Percentiles rank a stretch among this genome's conserved stretches.
These are phyloP conservation scores for Paratrypauchen microcephalus DNA, from an alignment of 2,797 vertebrate species.

Conservation along the genomic window DNA sequence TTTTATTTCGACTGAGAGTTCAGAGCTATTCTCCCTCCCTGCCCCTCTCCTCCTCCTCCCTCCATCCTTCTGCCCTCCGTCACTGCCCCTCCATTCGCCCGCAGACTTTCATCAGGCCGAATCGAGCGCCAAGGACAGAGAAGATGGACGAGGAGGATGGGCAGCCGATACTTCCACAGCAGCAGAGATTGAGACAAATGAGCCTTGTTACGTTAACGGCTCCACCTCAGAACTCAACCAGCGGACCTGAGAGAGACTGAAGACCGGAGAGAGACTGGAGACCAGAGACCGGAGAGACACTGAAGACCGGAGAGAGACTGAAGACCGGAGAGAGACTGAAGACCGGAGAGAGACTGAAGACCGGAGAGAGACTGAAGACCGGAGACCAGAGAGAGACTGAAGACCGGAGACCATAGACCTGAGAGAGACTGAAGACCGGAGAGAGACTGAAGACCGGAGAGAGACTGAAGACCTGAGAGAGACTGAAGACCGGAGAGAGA, in stretches of 20 bases:
- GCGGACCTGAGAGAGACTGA: neutral
- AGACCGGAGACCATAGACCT: no score
- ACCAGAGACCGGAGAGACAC: neutral
- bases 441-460: neutral
- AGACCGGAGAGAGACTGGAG: neutral
- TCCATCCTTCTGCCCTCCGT: neutral
- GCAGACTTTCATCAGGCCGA: constrained; percentile 70
- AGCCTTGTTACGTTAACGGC: constrained; percentile 80
- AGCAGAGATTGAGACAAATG: constrained; percentile 82
- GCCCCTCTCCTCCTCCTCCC: neutral
- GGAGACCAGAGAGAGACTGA: no score
- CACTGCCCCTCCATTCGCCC: constrained; percentile 53
- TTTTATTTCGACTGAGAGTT: neutral
- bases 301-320: neutral
- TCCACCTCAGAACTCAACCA: constrained; percentile 70
- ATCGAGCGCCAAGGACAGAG: constrained; percentile 78
- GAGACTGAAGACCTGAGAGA: no score
- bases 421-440: neutral
- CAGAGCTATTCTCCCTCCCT: neutral
- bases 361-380: neutral
- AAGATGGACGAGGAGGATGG: constrained; percentile 80
- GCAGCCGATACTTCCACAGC: constrained; percentile 76
- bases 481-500: no score
- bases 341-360: neutral
- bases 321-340: no score